Evolutionary conservation across 2,113 vertebrate species (phyloP), one percentile per base, ranked within the genome.

Genomic region (Megaleporinus macrocephalus): DNA sequence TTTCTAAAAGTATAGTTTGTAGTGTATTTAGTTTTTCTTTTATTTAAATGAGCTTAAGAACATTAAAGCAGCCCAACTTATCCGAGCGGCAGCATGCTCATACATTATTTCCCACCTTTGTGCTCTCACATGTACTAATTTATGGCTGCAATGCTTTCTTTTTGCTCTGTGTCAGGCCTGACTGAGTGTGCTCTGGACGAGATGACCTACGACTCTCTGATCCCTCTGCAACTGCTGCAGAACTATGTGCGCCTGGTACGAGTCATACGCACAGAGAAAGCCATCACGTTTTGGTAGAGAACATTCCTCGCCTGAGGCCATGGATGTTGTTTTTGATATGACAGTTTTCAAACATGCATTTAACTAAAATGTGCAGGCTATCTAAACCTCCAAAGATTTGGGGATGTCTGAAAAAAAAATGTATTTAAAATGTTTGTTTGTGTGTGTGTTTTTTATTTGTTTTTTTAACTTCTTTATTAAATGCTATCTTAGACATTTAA

Each of bases 211-310:
- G 90, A 96, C 62, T 96, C 96, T 69, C 95, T 97, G 92, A 94
- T 98, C 86, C 95, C 96, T 27, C 95, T 98, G 87, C 96, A 95
- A 51, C 93, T 95, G 84, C 94, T 99, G 74, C 95, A 97, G 91
- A 98, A 99, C 93, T 99, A 97, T 87, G 93, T 97, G 78, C 94
- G 97, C 88, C 94, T 99, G 95, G 98, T 98, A 94, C 76, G 55
- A 26, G 36, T 79, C 49, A 51, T 72, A 77, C 75, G 78, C 82
- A 78, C 59, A 83, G 18, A 74, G 13, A 49, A 11, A 74, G 49
- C 36, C 18, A 57, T n/a, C 62, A 30, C 41, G 22, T 24, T 55
- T n/a, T 20, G 18, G 49, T 36, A 27, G 11, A 66, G 26, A 47
- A 15, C 12, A 5, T 55, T 51, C 44, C 29, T 59, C 66, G 47